These are phyloP conservation scores for Patella pellucida DNA, from an alignment of 2,888 invertebrate species.

Conservation along the genomic window DNA sequence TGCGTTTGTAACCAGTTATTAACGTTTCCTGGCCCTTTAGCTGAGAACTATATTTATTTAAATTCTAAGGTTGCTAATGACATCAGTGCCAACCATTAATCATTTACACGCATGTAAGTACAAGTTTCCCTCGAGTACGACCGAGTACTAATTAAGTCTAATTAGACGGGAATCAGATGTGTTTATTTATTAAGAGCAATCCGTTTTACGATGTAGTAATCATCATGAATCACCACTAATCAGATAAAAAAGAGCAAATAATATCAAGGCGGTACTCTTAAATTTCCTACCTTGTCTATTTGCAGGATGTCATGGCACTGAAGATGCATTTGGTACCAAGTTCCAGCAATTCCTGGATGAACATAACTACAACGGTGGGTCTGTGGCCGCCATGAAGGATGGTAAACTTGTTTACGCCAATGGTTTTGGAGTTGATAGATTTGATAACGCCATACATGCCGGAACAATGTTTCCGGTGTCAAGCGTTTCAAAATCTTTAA, in stretches of 20 bases:
- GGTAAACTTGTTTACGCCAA: constrained; percentile 53
- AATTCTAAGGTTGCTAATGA: no score
- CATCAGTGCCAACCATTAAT: no score
- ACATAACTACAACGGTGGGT: constrained; percentile 57
- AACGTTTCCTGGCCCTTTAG: no score
- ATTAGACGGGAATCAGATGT: no score
- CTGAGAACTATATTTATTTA: no score
- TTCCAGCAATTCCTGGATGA: constrained; percentile 50
- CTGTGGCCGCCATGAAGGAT: constrained; percentile 54
- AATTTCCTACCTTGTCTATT: constrained; percentile 4
- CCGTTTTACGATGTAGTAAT: no score
- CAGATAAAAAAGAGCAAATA: background rate
- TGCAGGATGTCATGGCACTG: constrained; percentile 34
- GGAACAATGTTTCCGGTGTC: constrained; percentile 49
- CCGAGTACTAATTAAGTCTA: no score
- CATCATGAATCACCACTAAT: background rate
- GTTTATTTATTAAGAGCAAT: no score
- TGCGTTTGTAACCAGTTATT: no score
- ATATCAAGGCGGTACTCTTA: background rate
- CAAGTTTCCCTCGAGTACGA: no score
- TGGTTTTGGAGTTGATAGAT: constrained; percentile 50
- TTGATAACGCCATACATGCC: constrained; percentile 43
- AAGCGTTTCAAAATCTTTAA: constrained; percentile 61
- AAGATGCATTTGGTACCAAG: constrained; percentile 46
- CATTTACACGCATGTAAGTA: no score